Evolutionary conservation across 2,888 invertebrate species (phyloP), one percentile per base, ranked within the genome.

Genomic region (Boloria selene): DNA sequence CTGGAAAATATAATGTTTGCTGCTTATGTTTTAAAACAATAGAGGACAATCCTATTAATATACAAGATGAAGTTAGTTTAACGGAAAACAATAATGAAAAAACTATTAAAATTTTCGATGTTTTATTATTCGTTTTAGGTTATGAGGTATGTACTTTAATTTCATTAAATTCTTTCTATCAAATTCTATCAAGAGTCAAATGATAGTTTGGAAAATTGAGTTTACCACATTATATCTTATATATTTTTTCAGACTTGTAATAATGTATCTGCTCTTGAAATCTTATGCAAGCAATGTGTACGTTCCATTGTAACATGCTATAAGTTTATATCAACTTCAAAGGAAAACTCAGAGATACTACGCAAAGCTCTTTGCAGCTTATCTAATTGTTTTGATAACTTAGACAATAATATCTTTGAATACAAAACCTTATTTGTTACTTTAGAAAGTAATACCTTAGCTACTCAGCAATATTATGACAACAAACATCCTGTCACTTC

Each of bases 201-300:
- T 22, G 22, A 22, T 22, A 22, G 22, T 22, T 1, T 2, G 3
- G 22, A 3, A 22, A 22, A 3, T 22, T 22, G 22, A 22, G 22
- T 22, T 3, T 22, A 22, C 3, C 3, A 22, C 22, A 1, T 22
- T 22, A 22, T 22, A n/a, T n/a, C n/a, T n/a, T n/a, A n/a, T n/a
- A n/a, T n/a, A n/a, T 64, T 64, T 49, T 87, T 88, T 61, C 85
- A 88, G 88, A 74, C 80, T 17, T 74, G 68, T 52, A 74, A 75
- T 45, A 80, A 77, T 64, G 61, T 86, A 44, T 70, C 75, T 10
- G 69, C 76, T 51, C 81, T 84, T 62, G 76, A 83, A 56, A 67
- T 74, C 44, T 54, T 89, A 4, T 90, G 89, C 68, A 72, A 74
- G 26, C 70, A 75, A 26, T 90, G 89, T 68, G 71, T 75, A 4